Evolutionary conservation across 1,140 invertebrate species (phyloP).

Genomic region (Danaus melanippus): DNA sequence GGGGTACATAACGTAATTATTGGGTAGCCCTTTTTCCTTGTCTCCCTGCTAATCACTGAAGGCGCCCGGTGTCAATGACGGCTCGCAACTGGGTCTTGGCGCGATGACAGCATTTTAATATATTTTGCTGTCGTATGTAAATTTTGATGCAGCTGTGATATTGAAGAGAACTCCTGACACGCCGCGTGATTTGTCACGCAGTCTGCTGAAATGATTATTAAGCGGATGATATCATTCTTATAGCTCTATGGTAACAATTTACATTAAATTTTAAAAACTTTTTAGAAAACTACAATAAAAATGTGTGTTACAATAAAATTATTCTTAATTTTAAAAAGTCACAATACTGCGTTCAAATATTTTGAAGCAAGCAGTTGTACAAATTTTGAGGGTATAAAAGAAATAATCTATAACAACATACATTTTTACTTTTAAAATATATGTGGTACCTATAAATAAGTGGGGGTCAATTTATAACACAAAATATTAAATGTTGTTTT

Average conservation of each 20-base stretch:
- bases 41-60: conserved; percentile 51
- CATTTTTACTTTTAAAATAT: too few relatives aligned
- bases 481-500: background rate
- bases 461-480: conserved; percentile 3
- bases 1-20: conserved; percentile 63
- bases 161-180: conserved; percentile 27
- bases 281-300: too few relatives aligned
- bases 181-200: conserved; percentile 37
- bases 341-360: too few relatives aligned
- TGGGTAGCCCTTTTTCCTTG: conserved; percentile 65
- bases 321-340: too few relatives aligned
- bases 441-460: too few relatives aligned
- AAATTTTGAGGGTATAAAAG: too few relatives aligned
- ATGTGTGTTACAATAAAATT: too few relatives aligned
- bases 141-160: conserved; percentile 49
- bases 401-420: too few relatives aligned
- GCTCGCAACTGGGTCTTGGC: conserved; percentile 39
- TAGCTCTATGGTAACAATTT: too few relatives aligned
- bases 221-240: too few relatives aligned
- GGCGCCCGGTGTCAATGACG: conserved; percentile 59
- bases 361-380: too few relatives aligned
- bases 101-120: conserved; percentile 67
- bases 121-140: conserved; percentile 64
- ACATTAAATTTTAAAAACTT: too few relatives aligned
- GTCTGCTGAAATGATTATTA: conserved; percentile 4